These are phyloP conservation scores for Acleris laterana DNA, from an alignment of 2,888 invertebrate species.

Conservation along the genomic window DNA sequence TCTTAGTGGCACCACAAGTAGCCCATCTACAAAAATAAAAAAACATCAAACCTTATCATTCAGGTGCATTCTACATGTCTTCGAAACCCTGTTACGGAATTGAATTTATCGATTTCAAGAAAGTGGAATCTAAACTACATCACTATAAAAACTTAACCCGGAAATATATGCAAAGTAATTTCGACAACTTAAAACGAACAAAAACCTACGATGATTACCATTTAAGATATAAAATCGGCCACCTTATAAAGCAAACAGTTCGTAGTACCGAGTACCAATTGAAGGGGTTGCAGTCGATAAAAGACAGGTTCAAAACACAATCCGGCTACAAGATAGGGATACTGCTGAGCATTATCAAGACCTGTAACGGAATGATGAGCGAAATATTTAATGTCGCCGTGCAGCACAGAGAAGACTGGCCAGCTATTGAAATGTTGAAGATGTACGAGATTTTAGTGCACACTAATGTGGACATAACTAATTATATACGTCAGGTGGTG, in stretches of 20 bases:
- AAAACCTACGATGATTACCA: no score
- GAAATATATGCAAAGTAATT: no score
- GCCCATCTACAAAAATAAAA: no score
- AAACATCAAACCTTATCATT: not conserved
- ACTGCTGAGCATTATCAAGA: conserved; percentile 67
- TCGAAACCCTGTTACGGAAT: conserved; percentile 9
- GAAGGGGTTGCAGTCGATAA: conserved; percentile 54
- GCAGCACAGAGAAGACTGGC: conserved; percentile 69
- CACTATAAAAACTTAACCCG: no score
- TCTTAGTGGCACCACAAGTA: no score
- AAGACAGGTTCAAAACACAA: conserved; percentile 38
- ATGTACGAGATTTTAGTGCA: conserved; percentile 72
- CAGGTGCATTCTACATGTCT: conserved; percentile 15
- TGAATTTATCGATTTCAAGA: conserved; percentile 14
- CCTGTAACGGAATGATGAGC: conserved; percentile 63
- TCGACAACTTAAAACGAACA: no score
- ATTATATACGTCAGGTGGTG: conserved; percentile 65
- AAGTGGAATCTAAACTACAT: no score
- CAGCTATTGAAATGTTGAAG: conserved; percentile 69
- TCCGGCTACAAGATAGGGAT: conserved; percentile 65
- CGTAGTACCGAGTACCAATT: conserved; percentile 54
- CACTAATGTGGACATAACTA: conserved; percentile 70
- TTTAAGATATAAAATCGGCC: conserved; percentile 63
- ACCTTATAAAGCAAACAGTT: conserved; percentile 64
- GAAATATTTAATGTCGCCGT: conserved; percentile 73